Evolutionary conservation across 2,113 vertebrate species (phyloP).

Genomic region (Athene cunicularia): DNA sequence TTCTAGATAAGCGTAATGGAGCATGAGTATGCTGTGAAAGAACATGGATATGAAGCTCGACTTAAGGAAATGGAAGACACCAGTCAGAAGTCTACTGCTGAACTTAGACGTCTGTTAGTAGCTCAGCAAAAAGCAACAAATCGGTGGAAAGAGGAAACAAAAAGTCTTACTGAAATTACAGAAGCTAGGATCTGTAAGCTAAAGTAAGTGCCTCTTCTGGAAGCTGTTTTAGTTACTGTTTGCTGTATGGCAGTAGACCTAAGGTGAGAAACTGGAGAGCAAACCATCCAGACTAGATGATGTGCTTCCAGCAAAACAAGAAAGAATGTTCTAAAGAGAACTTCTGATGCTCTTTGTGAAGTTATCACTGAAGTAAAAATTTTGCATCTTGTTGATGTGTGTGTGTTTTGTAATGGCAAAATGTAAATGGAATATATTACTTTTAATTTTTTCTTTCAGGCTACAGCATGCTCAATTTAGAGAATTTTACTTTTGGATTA

Average conservation of each 20-base stretch:
- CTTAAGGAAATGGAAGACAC: slow-evolving; percentile 89
- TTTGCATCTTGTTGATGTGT: neutral
- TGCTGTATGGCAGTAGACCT: neutral
- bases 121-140: slow-evolving; percentile 87
- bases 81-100: slow-evolving; percentile 78
- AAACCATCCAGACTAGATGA: neutral
- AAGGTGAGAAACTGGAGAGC: neutral
- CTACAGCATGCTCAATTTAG: neutral
- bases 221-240: neutral
- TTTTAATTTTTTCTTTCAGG: neutral
- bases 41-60: slow-evolving; percentile 81
- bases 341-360: neutral
- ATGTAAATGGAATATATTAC: neutral
- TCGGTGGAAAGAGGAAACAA: slow-evolving; percentile 89
- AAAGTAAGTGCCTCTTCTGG: slow-evolving; percentile 78
- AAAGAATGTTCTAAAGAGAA: neutral
- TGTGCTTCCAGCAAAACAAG: neutral
- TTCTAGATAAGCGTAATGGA: slow-evolving; percentile 88
- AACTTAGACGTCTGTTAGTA: slow-evolving; percentile 84
- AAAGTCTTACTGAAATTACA: slow-evolving; percentile 78
- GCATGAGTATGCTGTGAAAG: slow-evolving; percentile 86
- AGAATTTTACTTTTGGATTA: neutral
- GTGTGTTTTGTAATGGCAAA: neutral
- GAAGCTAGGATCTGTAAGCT: slow-evolving; percentile 81
- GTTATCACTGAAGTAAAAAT: neutral